phyloP scores from a whole-genome alignment of 2,888 invertebrate genomes.

The Cristatella mucedo region DNA sequence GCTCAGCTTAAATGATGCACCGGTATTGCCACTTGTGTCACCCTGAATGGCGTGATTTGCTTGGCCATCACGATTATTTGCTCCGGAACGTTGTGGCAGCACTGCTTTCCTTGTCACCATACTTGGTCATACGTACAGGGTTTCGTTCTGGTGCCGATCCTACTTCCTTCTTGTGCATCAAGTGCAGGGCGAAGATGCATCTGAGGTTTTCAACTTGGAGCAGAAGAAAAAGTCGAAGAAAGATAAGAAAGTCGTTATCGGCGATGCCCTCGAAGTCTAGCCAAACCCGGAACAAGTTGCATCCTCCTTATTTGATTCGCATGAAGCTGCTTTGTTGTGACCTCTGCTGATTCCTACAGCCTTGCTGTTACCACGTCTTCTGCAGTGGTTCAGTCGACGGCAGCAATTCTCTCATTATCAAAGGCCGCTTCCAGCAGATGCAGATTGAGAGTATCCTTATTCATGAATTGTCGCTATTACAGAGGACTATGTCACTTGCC shows the following conservation, averaged over 20 bases:
- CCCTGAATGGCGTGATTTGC: too few species aligned
- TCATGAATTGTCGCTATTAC: conserved; percentile 15
- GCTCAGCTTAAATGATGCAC: too few species aligned
- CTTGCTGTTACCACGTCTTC: too few species aligned
- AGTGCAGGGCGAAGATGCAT: too few species aligned
- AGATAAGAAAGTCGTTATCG: not conserved
- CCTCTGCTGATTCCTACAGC: too few species aligned
- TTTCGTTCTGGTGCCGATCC: too few species aligned
- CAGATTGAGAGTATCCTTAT: conserved; percentile 99
- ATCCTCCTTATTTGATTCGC: conserved; percentile 4
- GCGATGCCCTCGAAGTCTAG: conserved; percentile 41
- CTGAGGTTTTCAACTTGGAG: conserved; percentile 4
- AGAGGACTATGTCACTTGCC: conserved; percentile 95
- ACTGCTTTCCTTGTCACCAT: too few species aligned
- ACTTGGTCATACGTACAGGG: too few species aligned
- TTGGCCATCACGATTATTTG: too few species aligned
- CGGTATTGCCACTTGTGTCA: too few species aligned
- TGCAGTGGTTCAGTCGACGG: conserved; percentile 94
- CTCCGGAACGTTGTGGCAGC: too few species aligned
- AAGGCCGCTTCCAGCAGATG: conserved; percentile 97
- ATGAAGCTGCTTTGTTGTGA: not conserved
- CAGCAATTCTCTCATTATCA: conserved; percentile 92
- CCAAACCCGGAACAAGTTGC: conserved; percentile 70
- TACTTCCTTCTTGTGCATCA: too few species aligned
- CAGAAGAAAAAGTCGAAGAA: conserved; percentile 10